phyloP scores from a whole-genome alignment of 2,797 vertebrate species.

The Fistularia tabacaria region DNA sequence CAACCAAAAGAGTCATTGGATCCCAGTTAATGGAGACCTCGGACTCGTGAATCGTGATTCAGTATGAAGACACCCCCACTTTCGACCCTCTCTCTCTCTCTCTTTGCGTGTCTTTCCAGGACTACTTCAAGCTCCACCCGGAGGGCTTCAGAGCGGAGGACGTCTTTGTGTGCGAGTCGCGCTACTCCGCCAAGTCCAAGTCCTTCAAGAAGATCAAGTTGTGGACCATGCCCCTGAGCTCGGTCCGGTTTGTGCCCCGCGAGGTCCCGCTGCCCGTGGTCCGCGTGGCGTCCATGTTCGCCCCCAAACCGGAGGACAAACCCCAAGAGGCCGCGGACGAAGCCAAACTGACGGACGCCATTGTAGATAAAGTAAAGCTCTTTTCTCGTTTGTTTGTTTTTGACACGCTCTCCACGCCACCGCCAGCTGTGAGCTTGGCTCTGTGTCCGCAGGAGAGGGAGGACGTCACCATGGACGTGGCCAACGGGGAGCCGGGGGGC shows the following conservation, averaged over 20 bases:
- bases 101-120: constrained; percentile 65
- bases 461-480: constrained; percentile 90
- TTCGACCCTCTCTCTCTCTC: background rate
- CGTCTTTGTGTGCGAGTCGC: constrained; percentile 94
- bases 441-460: constrained; percentile 84
- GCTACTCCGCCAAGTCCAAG: constrained; percentile 96
- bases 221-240: constrained; percentile 96
- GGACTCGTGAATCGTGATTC: too few relatives aligned
- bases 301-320: constrained; percentile 87
- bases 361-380: constrained; percentile 85
- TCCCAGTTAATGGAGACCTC: too few relatives aligned
- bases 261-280: constrained; percentile 92
- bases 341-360: constrained; percentile 73
- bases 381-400: background rate
- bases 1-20: too few relatives aligned
- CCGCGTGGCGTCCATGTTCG: constrained; percentile 96
- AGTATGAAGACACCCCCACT: too few relatives aligned
- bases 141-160: constrained; percentile 93
- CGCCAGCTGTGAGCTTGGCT: background rate
- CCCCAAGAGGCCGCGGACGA: constrained; percentile 82
- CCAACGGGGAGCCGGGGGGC: constrained; percentile 92
- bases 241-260: constrained; percentile 88
- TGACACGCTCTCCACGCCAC: background rate
- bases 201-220: constrained; percentile 99
- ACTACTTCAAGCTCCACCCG: constrained; percentile 96